A percentile compares a stretch with the other conserved stretches of the same genome.
These are phyloP conservation scores for Aptenodytes forsteri DNA, from an alignment of 2,113 vertebrate genomes.

Conservation along the genomic window DNA sequence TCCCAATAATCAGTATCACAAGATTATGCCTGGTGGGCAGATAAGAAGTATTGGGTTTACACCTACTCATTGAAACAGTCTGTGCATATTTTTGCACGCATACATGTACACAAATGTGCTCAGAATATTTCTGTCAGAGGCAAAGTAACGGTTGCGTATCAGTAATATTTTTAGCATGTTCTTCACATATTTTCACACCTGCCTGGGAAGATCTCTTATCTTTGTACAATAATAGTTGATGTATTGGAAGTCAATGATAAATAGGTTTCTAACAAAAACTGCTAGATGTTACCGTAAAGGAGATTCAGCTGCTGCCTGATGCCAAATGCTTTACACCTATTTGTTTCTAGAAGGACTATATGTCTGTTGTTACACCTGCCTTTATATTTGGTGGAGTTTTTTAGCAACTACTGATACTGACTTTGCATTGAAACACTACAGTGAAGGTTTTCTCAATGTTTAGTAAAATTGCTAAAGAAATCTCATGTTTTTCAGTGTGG, in stretches of 20 bases:
- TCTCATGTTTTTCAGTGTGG: neutral
- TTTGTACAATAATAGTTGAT: neutral
- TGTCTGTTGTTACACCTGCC: neutral
- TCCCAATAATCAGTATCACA: no score
- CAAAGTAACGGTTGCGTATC: neutral
- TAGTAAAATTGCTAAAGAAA: neutral
- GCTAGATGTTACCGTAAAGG: neutral
- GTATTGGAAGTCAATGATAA: neutral
- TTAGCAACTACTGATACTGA: neutral
- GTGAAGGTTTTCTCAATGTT: neutral
- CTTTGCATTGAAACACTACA: neutral
- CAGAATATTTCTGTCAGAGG: neutral
- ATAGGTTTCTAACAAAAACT: neutral
- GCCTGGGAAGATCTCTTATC: neutral
- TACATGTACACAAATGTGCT: neutral
- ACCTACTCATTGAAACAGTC: neutral
- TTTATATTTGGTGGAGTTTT: neutral
- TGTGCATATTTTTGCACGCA: neutral
- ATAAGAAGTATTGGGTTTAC: neutral
- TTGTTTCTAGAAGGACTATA: neutral
- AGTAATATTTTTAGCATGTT: neutral
- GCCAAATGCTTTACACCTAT: neutral
- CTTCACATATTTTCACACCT: neutral
- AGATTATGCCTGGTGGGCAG: neutral
- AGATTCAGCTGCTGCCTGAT: neutral